Base-by-base conservation (phyloP, 2,888 invertebrate species). In the Sicus ferrugineus region DNA sequence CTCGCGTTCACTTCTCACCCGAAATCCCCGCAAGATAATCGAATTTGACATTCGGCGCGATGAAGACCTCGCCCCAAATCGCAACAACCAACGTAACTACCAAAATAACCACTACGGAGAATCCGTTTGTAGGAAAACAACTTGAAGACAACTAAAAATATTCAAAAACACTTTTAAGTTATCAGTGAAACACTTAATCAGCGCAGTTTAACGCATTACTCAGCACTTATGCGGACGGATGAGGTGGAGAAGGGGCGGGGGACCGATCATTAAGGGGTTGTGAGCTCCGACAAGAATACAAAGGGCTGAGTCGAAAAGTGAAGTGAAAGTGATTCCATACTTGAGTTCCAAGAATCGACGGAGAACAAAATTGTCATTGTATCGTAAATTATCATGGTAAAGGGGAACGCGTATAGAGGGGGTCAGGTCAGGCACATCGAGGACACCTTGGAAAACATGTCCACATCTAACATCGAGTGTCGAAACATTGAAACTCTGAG, bases 171-270 rank as follows among this genome's bases (percentile, higher is more conserved):
- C 46, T 62, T 70, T 69, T 42, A 46, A 71, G 70, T 46, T 75
- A 75, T 73, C 73, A 72, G 70, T 72, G 74, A 73, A 75, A 78
- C 79, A 81, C 80, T 82, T 81, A 81, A 81, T 81, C 81, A 82
- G 80, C 75, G 71, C 75, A 81, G 82, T 82, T 81, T 81, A 82
- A 81, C 81, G 81, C 82, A 81, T 81, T 81, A 80, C 80, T 81
- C 82, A 82, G 80, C 82, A 80, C 81, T 79, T 76, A 75, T 50
- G 67, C 38, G 42, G 66, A 26, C 28, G 23, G 38, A 9, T 48
- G 46, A 46, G 19, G 63, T 46, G 46, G 26, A 14, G 42, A 26
- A 28, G 26, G 42, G 14, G 31, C 28, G 19, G 7, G 19, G 54
- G 23, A 54, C n/a, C n/a, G 23, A 38, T 34, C 42, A 62, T n/a